Percentiles rank a stretch among this genome's conserved stretches.
These are phyloP conservation scores for Oncopodura yosiiana DNA, from an alignment of 1,140 invertebrate species.

Conservation along the genomic window DNA sequence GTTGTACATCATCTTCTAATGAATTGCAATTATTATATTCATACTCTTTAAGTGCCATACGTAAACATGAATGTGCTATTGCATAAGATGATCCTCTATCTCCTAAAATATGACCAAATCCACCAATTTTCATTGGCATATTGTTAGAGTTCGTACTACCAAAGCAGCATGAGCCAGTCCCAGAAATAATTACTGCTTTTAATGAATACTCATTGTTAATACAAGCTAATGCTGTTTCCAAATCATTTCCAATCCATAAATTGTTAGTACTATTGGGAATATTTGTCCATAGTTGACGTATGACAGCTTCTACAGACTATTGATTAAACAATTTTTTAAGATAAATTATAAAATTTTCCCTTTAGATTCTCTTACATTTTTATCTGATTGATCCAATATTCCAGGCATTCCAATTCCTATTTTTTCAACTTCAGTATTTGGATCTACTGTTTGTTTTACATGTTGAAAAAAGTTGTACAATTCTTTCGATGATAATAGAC, in stretches of 20 bases:
- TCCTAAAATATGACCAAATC: conserved; percentile 23
- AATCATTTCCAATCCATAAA: conserved; percentile 17
- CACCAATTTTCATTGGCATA: conserved; percentile 20
- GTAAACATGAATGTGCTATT: conserved; percentile 9
- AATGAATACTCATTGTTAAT: not conserved
- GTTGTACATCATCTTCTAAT: no score
- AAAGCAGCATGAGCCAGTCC: conserved; percentile 24
- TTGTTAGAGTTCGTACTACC: conserved; percentile 4
- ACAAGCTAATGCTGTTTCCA: conserved; percentile 9
- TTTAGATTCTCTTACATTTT: conserved; percentile 12
- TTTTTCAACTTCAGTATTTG: not conserved
- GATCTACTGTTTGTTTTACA: not conserved
- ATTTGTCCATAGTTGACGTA: not conserved
- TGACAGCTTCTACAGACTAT: not conserved
- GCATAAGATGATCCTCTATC: conserved; percentile 23
- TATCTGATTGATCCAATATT: conserved; percentile 4
- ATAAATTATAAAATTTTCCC: not conserved
- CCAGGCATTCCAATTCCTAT: conserved; percentile 27
- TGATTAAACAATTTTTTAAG: not conserved
- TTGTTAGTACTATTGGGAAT: no score
- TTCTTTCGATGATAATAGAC: not conserved
- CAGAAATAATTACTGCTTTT: conserved; percentile 9
- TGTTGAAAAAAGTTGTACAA: conserved; percentile 7
- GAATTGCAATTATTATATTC: conserved; percentile 21
- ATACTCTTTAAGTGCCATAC: conserved; percentile 9